Percentiles rank a stretch among this genome's conserved stretches.
These are phyloP conservation scores for Ceratotherium simum DNA, from an alignment of 2,113 vertebrate genomes.

Conservation along the genomic window DNA sequence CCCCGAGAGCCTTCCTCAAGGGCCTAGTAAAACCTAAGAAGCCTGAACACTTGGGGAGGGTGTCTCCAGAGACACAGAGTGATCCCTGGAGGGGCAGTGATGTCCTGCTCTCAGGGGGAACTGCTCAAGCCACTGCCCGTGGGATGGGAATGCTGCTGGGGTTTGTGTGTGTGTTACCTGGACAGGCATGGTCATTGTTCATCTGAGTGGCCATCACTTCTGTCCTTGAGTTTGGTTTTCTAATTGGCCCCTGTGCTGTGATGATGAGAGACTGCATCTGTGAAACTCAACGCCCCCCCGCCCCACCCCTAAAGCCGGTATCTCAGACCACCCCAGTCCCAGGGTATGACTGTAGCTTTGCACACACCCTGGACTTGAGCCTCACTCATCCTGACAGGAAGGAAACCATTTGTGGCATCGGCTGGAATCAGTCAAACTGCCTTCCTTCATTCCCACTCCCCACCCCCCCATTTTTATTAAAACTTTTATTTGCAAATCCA, in stretches of 20 bases:
- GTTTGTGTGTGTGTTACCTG: not conserved
- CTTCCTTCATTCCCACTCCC: not conserved
- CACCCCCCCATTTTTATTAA: not conserved
- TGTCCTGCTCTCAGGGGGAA: not conserved
- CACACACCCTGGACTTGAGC: not conserved
- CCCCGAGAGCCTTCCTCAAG: not conserved
- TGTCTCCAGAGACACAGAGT: not conserved
- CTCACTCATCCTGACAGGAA: not conserved
- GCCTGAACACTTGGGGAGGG: not conserved
- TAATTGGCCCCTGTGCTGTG: not conserved
- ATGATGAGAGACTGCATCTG: not conserved
- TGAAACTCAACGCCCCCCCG: not conserved
- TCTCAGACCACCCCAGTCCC: not conserved
- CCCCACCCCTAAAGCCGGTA: not conserved
- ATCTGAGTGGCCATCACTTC: not conserved
- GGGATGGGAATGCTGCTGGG: not conserved
- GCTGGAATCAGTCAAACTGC: not conserved
- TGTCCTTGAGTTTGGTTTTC: not conserved
- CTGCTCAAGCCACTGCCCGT: not conserved
- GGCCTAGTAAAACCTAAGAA: not conserved
- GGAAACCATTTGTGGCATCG: not conserved
- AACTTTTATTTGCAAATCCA: not conserved
- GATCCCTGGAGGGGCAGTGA: too few species aligned
- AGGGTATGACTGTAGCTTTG: not conserved
- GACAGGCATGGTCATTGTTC: not conserved